Percentiles rank a stretch among this genome's conserved stretches.
Conservation (phyloP, 2,797 vertebrate species). For the Notamacropus eugenii region DNA sequence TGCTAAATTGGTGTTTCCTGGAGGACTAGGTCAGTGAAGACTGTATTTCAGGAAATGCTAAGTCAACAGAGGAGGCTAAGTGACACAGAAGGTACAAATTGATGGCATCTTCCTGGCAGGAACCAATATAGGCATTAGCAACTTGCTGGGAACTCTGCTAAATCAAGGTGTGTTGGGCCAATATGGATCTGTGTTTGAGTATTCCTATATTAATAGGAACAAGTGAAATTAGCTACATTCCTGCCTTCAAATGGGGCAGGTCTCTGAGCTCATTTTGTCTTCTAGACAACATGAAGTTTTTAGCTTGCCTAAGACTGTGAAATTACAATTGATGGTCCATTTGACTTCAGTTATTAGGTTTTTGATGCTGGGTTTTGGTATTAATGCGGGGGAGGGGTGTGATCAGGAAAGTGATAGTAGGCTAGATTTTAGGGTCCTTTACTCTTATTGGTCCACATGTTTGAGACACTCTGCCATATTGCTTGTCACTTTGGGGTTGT, state of each 20-base stretch:
- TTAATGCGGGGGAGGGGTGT: neutral
- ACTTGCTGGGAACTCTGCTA: neutral
- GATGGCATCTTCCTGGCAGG: conserved; percentile 50
- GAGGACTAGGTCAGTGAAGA: conserved; percentile 56
- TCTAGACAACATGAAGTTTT: neutral
- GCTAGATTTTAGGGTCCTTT: neutral
- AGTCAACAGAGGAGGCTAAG: conserved; percentile 59
- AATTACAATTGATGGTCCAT: neutral
- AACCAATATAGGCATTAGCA: conserved; percentile 35
- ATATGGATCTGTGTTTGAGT: neutral
- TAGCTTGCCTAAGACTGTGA: neutral
- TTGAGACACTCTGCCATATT: neutral
- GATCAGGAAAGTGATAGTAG: neutral
- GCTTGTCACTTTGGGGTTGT: neutral
- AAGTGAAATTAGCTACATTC: neutral
- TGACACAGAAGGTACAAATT: conserved; percentile 45
- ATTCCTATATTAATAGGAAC: neutral
- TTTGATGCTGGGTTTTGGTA: neutral
- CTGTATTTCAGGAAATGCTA: conserved; percentile 75
- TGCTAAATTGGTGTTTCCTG: conserved; percentile 74
- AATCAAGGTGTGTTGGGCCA: neutral
- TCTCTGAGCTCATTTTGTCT: fast-evolving
- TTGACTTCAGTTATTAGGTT: neutral
- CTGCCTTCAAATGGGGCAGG: neutral
- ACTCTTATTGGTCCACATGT: neutral